Conservation (phyloP, 2,113 vertebrate genomes). For the Brachypteracias leptosomus region DNA sequence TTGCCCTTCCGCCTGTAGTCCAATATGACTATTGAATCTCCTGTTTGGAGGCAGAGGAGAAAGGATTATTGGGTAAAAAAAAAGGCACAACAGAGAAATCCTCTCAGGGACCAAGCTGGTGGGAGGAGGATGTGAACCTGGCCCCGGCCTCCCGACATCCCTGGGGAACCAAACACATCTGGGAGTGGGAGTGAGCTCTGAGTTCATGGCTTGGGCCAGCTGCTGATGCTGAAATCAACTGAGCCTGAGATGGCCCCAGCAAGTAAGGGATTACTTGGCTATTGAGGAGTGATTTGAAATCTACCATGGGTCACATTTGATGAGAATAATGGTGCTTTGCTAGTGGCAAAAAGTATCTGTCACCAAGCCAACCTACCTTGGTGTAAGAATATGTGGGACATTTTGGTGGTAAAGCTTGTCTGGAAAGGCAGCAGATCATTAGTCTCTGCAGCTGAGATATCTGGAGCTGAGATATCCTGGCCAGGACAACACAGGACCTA, state of each 20-base stretch:
- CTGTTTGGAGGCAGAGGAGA: conserved; percentile 54
- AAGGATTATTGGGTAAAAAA: background rate
- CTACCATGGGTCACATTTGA: background rate
- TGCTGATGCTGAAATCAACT: background rate
- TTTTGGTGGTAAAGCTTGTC: background rate
- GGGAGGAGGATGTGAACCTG: background rate
- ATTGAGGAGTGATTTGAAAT: background rate
- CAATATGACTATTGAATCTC: conserved; percentile 44
- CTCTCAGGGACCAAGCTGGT: background rate
- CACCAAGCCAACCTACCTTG: background rate
- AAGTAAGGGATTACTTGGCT: background rate
- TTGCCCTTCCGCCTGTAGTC: conserved; percentile 63
- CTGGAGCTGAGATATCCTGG: background rate
- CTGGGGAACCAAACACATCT: background rate
- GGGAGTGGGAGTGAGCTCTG: background rate
- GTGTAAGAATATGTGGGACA: background rate
- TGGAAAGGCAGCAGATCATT: background rate
- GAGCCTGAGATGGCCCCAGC: background rate
- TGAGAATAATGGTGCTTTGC: background rate
- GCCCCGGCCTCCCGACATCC: background rate
- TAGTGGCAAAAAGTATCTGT: background rate
- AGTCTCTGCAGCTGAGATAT: background rate
- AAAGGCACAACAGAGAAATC: background rate
- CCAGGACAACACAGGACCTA: background rate
- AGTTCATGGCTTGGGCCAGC: background rate